Evolutionary conservation across 2,888 invertebrate species (phyloP).

Genomic region (Tanytarsus gracilentus): DNA sequence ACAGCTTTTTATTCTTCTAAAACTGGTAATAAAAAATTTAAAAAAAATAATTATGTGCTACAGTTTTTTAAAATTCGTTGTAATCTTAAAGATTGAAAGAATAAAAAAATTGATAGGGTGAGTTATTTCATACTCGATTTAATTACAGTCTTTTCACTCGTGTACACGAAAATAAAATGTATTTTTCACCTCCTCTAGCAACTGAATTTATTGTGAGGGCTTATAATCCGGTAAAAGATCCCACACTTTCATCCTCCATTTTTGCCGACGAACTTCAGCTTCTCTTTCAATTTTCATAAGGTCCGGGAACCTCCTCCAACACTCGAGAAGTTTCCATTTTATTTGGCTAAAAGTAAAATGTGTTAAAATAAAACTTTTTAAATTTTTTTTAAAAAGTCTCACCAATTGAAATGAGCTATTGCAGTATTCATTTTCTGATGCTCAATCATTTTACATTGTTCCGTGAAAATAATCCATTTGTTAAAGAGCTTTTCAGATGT

Average conservation of each 20-base stretch:
- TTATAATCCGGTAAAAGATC: conserved; percentile 61
- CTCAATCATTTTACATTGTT: conserved; percentile 44
- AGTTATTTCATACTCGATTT: too few relatives aligned
- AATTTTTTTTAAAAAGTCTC: background rate
- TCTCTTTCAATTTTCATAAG: conserved; percentile 55
- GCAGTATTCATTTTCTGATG: conserved; percentile 44
- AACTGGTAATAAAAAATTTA: too few relatives aligned
- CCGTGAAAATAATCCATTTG: conserved; percentile 45
- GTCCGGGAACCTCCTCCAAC: conserved; percentile 58
- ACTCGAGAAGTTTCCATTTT: conserved; percentile 45
- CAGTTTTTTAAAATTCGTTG: too few relatives aligned
- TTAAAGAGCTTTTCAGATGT: conserved; percentile 48
- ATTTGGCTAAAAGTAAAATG: conserved; percentile 37
- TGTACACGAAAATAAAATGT: conserved; percentile 7
- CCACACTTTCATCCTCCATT: conserved; percentile 63
- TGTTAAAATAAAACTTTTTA: background rate
- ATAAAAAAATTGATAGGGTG: too few relatives aligned
- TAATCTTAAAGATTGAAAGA: too few relatives aligned
- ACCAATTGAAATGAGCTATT: conserved; percentile 42
- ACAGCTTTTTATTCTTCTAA: too few relatives aligned
- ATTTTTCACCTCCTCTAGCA: too few relatives aligned
- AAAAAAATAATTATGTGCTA: too few relatives aligned
- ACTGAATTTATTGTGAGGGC: too few relatives aligned
- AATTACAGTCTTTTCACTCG: background rate
- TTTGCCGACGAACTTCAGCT: conserved; percentile 57